phyloP scores from a whole-genome alignment of 2,797 vertebrate genomes.

The Coranthus polyacanthus region DNA sequence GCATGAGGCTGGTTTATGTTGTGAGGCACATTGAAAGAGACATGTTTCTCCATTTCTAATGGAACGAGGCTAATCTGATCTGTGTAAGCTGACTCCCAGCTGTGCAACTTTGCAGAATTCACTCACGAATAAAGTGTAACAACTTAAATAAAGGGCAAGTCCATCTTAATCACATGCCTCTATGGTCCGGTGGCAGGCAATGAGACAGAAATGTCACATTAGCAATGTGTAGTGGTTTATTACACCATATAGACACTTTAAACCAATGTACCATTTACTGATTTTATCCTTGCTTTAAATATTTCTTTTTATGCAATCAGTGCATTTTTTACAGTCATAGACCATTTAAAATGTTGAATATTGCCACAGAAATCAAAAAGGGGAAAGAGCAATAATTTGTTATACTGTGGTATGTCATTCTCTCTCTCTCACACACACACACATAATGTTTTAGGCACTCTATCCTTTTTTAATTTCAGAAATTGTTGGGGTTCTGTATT shows the following conservation, averaged over 20 bases:
- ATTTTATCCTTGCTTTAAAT: conserved; percentile 15
- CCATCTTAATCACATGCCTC: conserved; percentile 69
- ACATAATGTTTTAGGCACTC: conserved; percentile 7
- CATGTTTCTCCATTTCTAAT: conserved; percentile 61
- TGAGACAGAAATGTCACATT: conserved; percentile 77
- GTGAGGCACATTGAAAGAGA: conserved; percentile 59
- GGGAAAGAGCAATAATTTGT: neutral
- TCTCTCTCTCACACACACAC: too few species aligned
- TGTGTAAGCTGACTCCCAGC: conserved; percentile 54
- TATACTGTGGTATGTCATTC: conserved; percentile 10
- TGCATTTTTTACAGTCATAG: neutral
- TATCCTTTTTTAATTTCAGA: conserved; percentile 1
- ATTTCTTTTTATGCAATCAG: conserved; percentile 1
- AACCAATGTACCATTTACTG: conserved; percentile 13
- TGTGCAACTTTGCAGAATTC: conserved; percentile 59
- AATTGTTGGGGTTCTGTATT: conserved; percentile 24
- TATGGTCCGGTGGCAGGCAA: conserved; percentile 55
- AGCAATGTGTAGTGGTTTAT: conserved; percentile 53
- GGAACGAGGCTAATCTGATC: conserved; percentile 70
- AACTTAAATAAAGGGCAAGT: conserved; percentile 74
- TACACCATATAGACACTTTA: conserved; percentile 30
- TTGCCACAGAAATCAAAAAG: neutral
- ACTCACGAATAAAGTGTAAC: conserved; percentile 58
- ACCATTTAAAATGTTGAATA: neutral
- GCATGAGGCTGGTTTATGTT: conserved; percentile 53